Conservation (phyloP, 2,113 vertebrate genomes). For the Pogona vitticeps region DNA sequence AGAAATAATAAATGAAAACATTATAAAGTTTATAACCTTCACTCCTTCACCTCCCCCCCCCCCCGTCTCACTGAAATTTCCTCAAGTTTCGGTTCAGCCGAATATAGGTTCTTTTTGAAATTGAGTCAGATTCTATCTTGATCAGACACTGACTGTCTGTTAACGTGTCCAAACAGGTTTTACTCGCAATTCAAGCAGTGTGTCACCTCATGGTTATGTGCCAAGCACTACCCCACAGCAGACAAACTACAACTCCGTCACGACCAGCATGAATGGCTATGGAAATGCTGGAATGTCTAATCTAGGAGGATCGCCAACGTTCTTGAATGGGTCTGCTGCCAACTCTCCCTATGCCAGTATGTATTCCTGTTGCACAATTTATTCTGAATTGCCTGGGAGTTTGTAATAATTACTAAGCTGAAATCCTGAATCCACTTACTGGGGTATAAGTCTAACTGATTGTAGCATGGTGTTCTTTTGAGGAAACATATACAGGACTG, state of each 20-base stretch:
- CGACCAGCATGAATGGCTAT: constrained; percentile 97
- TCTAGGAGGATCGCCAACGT: constrained; percentile 94
- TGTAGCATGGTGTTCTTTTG: background rate
- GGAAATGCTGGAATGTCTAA: constrained; percentile 95
- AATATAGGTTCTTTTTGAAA: background rate
- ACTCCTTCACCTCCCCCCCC: background rate
- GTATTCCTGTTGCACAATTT: constrained; percentile 62
- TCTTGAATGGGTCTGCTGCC: constrained; percentile 97
- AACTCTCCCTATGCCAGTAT: constrained; percentile 99
- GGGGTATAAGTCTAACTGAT: background rate
- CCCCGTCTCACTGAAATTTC: background rate
- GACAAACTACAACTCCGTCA: constrained; percentile 94
- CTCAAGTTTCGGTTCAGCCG: constrained; percentile 10
- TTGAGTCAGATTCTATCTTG: background rate
- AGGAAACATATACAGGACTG: background rate
- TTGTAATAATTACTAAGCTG: background rate
- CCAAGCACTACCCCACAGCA: constrained; percentile 98
- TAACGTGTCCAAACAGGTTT: constrained; percentile 82
- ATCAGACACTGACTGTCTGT: constrained; percentile 44
- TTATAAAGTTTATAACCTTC: background rate
- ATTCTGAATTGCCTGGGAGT: background rate
- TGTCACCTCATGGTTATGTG: constrained; percentile 96
- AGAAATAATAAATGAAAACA: background rate
- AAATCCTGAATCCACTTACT: background rate
- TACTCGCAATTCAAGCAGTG: constrained; percentile 96